These are phyloP conservation scores for Oikopleura vanhoeffeni DNA, from an alignment of 23 tunicate species.

Conservation along the genomic window DNA sequence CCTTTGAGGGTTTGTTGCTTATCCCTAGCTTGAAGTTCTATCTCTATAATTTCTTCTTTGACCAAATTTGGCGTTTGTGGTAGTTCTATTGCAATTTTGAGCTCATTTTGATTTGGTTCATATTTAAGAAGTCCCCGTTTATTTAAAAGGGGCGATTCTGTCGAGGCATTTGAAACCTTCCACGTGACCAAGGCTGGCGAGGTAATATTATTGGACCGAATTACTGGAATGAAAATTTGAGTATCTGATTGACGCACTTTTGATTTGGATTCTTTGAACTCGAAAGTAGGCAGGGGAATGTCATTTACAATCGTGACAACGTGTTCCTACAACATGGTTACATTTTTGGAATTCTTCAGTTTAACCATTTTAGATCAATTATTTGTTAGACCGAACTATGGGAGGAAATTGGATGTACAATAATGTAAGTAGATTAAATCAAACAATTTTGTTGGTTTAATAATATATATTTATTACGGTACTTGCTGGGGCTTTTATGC, in stretches of 20 bases:
- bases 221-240: slow-evolving; percentile 23
- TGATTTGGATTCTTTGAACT: background rate
- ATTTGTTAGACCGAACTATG: too few relatives aligned
- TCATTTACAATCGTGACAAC: background rate
- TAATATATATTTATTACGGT: too few relatives aligned
- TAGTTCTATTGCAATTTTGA: background rate
- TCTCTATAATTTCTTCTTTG: background rate
- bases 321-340: too few relatives aligned
- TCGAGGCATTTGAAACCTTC: background rate
- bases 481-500: too few relatives aligned
- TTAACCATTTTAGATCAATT: too few relatives aligned
- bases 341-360: too few relatives aligned
- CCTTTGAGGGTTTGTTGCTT: too few relatives aligned
- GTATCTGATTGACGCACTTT: slow-evolving; percentile 40
- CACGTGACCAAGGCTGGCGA: background rate
- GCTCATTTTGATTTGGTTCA: background rate
- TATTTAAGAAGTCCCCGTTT: background rate
- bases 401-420: too few relatives aligned
- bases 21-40: background rate
- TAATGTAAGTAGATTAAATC: too few relatives aligned
- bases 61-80: background rate
- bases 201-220: slow-evolving; percentile 17
- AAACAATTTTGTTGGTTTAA: too few relatives aligned
- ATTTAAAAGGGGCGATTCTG: background rate
- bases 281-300: background rate